These are phyloP conservation scores for Hippolais icterina DNA, from an alignment of 2,113 vertebrate species.

Conservation along the genomic window DNA sequence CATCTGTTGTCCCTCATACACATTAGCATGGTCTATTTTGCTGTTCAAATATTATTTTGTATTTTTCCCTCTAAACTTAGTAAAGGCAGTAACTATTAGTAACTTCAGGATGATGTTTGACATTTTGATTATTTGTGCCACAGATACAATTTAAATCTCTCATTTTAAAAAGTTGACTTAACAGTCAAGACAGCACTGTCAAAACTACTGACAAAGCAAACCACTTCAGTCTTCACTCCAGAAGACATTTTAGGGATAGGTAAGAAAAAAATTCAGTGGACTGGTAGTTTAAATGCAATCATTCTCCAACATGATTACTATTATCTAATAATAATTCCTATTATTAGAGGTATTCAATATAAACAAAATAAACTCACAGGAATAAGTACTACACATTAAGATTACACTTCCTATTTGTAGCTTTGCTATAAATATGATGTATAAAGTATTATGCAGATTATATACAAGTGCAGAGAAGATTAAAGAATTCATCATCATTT, in stretches of 20 bases:
- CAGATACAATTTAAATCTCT: background rate
- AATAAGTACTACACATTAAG: background rate
- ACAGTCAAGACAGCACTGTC: background rate
- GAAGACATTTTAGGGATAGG: background rate
- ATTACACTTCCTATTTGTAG: background rate
- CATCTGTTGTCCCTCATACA: background rate
- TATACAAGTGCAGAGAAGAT: background rate
- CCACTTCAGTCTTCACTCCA: background rate
- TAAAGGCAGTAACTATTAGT: background rate
- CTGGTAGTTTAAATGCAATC: background rate
- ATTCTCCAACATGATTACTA: background rate
- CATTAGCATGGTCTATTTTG: background rate
- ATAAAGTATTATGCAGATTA: background rate
- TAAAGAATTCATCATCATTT: background rate
- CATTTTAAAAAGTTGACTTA: background rate
- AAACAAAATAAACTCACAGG: background rate
- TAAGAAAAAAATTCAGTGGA: background rate
- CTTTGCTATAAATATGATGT: background rate
- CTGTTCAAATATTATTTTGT: background rate
- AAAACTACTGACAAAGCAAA: background rate
- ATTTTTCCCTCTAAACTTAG: background rate
- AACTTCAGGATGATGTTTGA: background rate
- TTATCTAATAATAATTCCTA: too few species aligned
- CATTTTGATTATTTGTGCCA: background rate
- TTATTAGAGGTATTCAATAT: background rate